Percentiles rank a stretch among this genome's conserved stretches.
Conservation (phyloP, 2,797 vertebrate genomes). For the Xiphorhynchus erythropygius region DNA sequence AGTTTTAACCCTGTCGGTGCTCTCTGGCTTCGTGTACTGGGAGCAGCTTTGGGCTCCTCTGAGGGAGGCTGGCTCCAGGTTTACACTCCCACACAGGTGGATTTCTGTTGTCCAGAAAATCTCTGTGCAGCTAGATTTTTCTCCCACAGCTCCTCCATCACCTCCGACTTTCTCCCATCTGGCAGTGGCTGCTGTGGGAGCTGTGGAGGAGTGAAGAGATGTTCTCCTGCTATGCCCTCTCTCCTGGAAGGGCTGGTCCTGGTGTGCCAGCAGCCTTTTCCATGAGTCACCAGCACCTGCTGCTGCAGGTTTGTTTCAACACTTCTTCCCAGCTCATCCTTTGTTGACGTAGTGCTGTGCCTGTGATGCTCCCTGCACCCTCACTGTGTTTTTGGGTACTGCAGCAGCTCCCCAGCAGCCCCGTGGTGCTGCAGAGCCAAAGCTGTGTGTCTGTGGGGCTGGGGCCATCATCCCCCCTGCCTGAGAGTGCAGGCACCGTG, state of each 20-base stretch:
- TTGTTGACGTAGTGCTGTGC: not conserved
- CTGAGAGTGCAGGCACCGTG: rapidly evolving
- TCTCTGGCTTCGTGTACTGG: not conserved
- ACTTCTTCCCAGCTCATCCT: not conserved
- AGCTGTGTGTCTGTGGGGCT: too few relatives aligned
- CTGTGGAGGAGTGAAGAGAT: rapidly evolving
- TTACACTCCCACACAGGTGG: rapidly evolving
- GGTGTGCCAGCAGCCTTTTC: not conserved
- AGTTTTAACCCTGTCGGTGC: not conserved
- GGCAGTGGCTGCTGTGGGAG: not conserved
- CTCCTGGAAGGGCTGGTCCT: not conserved
- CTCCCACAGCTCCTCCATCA: not conserved
- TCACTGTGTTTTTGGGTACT: rapidly evolving
- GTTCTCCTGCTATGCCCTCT: not conserved
- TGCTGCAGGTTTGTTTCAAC: not conserved
- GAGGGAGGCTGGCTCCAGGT: not conserved
- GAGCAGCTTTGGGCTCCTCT: not conserved
- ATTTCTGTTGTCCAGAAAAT: not conserved
- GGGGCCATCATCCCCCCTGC: not conserved
- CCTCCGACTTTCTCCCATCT: not conserved
- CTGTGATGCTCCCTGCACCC: not conserved
- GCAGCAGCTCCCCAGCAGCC: not conserved
- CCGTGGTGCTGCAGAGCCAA: rapidly evolving
- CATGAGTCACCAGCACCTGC: not conserved
- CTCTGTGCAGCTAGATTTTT: not conserved